phyloP scores from a whole-genome alignment of 2,797 vertebrate genomes.

The Ispidina lecontei region DNA sequence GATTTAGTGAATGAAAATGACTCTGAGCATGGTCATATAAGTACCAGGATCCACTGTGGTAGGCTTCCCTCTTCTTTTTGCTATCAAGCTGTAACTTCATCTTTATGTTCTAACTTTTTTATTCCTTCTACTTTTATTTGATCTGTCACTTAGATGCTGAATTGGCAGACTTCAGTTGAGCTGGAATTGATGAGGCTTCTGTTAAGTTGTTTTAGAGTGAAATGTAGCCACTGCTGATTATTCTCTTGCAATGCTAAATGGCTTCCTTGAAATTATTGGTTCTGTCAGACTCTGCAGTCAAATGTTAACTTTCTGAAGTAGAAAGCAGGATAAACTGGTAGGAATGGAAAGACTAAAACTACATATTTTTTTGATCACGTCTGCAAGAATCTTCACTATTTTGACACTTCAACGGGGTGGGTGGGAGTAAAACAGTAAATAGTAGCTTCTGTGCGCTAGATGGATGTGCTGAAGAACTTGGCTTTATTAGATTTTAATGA shows the following conservation, averaged over 20 bases:
- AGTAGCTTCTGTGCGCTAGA: neutral
- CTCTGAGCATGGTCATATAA: neutral
- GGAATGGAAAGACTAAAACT: neutral
- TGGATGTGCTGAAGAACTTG: neutral
- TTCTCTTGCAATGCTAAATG: neutral
- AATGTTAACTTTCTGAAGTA: neutral
- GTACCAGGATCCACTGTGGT: neutral
- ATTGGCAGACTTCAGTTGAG: neutral
- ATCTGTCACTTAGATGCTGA: neutral
- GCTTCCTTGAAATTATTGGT: neutral
- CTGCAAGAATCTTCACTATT: neutral
- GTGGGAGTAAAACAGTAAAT: neutral
- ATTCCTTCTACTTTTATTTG: neutral
- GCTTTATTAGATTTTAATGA: constrained; percentile 7
- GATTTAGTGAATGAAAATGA: neutral
- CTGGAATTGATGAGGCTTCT: neutral
- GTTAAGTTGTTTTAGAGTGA: neutral
- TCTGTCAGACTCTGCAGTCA: neutral
- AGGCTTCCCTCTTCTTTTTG: neutral
- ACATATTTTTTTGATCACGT: neutral
- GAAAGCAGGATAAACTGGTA: neutral
- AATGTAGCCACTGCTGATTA: neutral
- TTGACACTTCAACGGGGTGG: neutral
- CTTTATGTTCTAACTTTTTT: neutral
- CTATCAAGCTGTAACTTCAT: neutral